Evolutionary conservation across 2,888 invertebrate genomes (phyloP).

Genomic region (Hirtodrosophila cameraria): DNA sequence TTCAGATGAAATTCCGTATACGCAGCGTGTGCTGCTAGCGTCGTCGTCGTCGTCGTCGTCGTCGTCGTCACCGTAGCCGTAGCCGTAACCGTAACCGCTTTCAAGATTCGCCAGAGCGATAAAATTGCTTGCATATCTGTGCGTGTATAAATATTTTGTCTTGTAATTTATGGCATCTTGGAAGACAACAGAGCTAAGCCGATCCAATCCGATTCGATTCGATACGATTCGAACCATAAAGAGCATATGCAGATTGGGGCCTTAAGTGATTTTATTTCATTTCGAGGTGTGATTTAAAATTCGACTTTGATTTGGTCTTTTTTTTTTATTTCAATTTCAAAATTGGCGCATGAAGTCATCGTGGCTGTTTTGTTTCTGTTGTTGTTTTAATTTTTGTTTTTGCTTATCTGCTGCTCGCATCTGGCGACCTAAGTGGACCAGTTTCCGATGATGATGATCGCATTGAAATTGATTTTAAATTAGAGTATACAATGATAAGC

Average conservation of each 20-base stretch:
- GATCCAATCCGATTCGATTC: no score
- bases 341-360: conserved; percentile 68
- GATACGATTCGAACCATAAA: no score
- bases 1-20: conserved; percentile 70
- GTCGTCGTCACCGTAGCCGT: conserved; percentile 17
- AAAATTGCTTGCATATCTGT: conserved; percentile 52
- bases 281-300: conserved; percentile 60
- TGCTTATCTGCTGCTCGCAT: conserved; percentile 32
- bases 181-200: conserved; percentile 12
- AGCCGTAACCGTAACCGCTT: conserved; percentile 31
- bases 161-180: conserved; percentile 56
- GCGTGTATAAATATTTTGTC: conserved; percentile 39
- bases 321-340: conserved; percentile 27
- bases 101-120: conserved; percentile 53
- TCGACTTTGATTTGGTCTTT: conserved; percentile 34
- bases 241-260: conserved; percentile 50
- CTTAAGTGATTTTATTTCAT: conserved; percentile 58
- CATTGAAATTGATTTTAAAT: conserved; percentile 52
- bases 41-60: conserved; percentile 13
- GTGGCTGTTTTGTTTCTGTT: conserved; percentile 23
- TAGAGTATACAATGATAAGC: conserved; percentile 59
- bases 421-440: conserved; percentile 64
- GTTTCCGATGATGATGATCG: conserved; percentile 58
- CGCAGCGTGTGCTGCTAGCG: conserved; percentile 50
- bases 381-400: conserved; percentile 25